phyloP scores from a whole-genome alignment of 2,888 invertebrate species.

The Saturnia japonica region DNA sequence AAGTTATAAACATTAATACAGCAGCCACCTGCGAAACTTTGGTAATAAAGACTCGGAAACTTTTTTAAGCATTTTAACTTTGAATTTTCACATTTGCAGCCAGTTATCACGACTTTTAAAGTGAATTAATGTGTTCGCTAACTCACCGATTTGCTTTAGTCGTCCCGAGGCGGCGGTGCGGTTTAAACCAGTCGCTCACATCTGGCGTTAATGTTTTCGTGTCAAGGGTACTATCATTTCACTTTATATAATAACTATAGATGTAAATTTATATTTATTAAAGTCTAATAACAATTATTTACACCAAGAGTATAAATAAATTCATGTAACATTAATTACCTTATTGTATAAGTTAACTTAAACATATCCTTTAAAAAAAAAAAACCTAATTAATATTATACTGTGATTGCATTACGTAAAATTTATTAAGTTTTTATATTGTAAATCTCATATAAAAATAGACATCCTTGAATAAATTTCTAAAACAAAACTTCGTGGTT shows the following conservation, averaged over 20 bases:
- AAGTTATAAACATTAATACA: background rate
- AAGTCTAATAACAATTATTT: too few species aligned
- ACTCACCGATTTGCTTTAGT: conserved; percentile 40
- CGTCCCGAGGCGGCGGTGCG: conserved; percentile 40
- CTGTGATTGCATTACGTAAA: too few species aligned
- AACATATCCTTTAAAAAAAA: too few species aligned
- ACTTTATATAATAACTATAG: background rate
- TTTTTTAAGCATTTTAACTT: background rate
- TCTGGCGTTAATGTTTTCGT: conserved; percentile 11
- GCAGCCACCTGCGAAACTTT: conserved; percentile 10
- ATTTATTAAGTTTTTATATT: too few species aligned
- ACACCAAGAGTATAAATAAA: too few species aligned
- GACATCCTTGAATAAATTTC: background rate
- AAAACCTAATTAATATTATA: too few species aligned
- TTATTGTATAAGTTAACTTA: too few species aligned
- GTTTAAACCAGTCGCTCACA: background rate
- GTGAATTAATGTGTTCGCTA: conserved; percentile 39
- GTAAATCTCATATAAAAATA: background rate
- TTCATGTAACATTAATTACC: too few species aligned
- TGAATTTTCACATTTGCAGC: conserved; percentile 17
- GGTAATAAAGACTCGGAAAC: background rate
- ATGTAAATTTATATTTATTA: background rate
- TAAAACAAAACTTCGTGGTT: conserved; percentile 22
- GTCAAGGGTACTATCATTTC: conserved; percentile 3
- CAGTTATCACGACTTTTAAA: conserved; percentile 28